These are phyloP conservation scores for Xiphophorus birchmanni DNA, from an alignment of 2,797 vertebrate species.

Conservation along the genomic window DNA sequence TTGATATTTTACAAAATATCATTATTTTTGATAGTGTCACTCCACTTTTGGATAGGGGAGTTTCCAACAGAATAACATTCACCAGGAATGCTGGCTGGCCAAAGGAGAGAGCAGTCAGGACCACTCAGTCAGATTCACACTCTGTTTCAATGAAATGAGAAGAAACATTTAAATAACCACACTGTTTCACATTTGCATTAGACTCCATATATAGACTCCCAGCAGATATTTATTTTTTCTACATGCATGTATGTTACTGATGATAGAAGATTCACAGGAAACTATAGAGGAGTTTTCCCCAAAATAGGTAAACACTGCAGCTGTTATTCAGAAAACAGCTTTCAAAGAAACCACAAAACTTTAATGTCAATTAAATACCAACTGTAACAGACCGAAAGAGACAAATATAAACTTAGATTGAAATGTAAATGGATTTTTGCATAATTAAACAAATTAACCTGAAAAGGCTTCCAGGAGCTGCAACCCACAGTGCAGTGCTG, in stretches of 20 bases:
- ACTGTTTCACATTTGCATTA: neutral
- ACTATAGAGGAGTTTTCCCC: neutral
- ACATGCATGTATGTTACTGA: neutral
- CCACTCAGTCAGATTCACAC: neutral
- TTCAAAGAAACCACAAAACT: constrained; percentile 4
- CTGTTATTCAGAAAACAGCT: neutral
- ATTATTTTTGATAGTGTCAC: neutral
- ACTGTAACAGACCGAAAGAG: neutral
- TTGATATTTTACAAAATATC: neutral
- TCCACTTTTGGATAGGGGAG: neutral
- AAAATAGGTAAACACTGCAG: neutral
- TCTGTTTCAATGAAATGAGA: neutral
- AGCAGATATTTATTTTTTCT: neutral
- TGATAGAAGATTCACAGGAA: neutral
- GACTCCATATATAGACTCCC: neutral
- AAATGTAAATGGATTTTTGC: neutral
- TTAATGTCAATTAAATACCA: neutral
- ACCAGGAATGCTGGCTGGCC: neutral
- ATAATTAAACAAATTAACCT: neutral
- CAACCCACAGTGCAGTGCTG: neutral
- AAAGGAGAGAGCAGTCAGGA: neutral
- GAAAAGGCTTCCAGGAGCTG: neutral
- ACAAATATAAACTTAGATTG: neutral
- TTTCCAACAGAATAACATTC: constrained; percentile 1
- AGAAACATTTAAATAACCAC: neutral